Evolutionary conservation across 2,888 invertebrate genomes (phyloP), one percentile per base, ranked within the genome.

Genomic region (Pyrgus malvae): DNA sequence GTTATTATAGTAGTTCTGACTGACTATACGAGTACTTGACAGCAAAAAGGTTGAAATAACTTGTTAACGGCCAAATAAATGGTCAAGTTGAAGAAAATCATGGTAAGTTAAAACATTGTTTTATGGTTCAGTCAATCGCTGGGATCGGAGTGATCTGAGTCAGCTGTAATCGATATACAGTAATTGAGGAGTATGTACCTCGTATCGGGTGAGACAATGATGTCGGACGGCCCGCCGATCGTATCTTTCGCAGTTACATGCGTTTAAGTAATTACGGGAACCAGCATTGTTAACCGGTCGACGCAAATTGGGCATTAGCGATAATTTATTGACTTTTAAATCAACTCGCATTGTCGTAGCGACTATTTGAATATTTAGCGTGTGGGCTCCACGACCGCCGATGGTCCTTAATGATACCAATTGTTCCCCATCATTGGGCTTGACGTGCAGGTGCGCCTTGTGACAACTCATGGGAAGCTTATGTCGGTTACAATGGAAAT

Each of bases 181-280:
- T 88, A 87, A 89, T 89, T 88, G 84, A 79, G 63, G 78, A 72
- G 75, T 83, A 75, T 81, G 87, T 83, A 62, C 44, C 62, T 63
- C 48, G 63, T 57, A 83, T 84, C 78, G 76, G 74, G 76, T 78
- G 78, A 82, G 84, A 88, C 89, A 88, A 87, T 84, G 83, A 83
- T 50, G 49, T 50, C 41, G 49, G 75, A 70, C 67, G 79, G 76
- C 1, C 68, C 69, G 70, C 68, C 72, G 88, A 88, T 89, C 78
- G 83, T 89, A 90, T 90, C 89, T 76, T 72, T 75, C 74, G 77
- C 77, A 82, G 83, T 85, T 87, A 89, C 88, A 87, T 78, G 83
- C 83, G 83, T 90, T 90, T 88, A 88, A 88, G 87, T 90, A 89
- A 90, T 90, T 88, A 86, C 87, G 89, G 87, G 88, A 89, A 88